Evolutionary conservation across 2,888 invertebrate genomes (phyloP).

Genomic region (Chrysolina oricalcia): DNA sequence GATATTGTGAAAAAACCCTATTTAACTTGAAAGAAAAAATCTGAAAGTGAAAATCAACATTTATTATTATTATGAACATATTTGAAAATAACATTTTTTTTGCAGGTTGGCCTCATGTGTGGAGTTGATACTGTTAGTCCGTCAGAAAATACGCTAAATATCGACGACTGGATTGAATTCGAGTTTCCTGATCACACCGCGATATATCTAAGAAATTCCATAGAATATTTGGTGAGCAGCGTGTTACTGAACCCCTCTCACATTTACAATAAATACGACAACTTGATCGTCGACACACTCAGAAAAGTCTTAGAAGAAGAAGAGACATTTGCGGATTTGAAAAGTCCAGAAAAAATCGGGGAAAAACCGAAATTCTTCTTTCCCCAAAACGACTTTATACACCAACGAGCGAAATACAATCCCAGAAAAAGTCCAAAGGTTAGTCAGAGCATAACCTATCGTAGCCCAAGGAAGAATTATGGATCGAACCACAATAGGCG

Average conservation of each 20-base stretch:
- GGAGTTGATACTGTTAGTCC: conserved; percentile 59
- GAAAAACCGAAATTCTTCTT: conserved; percentile 80
- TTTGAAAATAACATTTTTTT: conserved; percentile 24
- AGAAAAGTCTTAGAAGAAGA: conserved; percentile 81
- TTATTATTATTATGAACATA: no score
- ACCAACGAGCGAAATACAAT: not conserved
- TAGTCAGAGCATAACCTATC: not conserved
- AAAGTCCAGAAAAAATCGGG: conserved; percentile 82
- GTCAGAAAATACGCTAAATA: conserved; percentile 55
- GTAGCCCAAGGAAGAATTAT: not conserved
- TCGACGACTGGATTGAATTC: conserved; percentile 66
- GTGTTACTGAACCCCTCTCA: conserved; percentile 77
- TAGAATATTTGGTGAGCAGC: conserved; percentile 62
- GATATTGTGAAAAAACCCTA: no score
- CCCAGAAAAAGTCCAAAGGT: not conserved
- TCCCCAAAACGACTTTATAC: conserved; percentile 36
- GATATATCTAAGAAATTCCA: conserved; percentile 56
- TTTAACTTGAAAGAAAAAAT: no score
- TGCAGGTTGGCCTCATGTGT: conserved; percentile 62
- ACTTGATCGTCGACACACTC: conserved; percentile 72
- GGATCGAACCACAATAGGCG: not conserved
- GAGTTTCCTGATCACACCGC: conserved; percentile 55
- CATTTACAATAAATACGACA: conserved; percentile 76
- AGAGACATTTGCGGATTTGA: conserved; percentile 80
- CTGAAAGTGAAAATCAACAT: no score